These are phyloP conservation scores for Drosophila rellima DNA, from an alignment of 2,888 invertebrate species.

Conservation along the genomic window DNA sequence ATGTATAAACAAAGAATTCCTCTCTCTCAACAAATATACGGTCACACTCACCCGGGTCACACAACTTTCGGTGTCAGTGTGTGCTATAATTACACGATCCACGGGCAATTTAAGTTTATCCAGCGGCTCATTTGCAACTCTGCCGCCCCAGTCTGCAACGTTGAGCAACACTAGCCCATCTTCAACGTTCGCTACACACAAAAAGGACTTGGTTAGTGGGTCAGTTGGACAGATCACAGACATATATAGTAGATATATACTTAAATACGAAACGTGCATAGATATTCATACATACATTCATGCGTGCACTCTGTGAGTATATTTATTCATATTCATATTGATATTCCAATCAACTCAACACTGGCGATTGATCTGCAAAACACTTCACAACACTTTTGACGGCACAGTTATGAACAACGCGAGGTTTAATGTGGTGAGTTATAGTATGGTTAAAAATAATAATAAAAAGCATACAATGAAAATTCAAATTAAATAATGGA, in stretches of 20 bases:
- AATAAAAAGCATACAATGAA: not conserved
- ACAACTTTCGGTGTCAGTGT: slow-evolving; percentile 89
- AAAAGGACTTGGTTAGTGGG: slow-evolving; percentile 47
- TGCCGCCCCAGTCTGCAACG: slow-evolving; percentile 89
- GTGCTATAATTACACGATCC: slow-evolving; percentile 88
- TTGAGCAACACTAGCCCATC: slow-evolving; percentile 87
- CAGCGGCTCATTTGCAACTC: slow-evolving; percentile 84
- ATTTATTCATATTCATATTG: slow-evolving; percentile 5
- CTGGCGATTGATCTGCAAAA: not conserved
- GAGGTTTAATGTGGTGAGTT: slow-evolving; percentile 17
- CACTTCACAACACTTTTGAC: slow-evolving; percentile 55
- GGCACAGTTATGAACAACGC: slow-evolving; percentile 39
- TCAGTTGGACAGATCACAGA: slow-evolving; percentile 10
- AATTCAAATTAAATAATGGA: too few species aligned
- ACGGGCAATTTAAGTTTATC: slow-evolving; percentile 86
- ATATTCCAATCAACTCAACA: slow-evolving; percentile 82
- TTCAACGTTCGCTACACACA: slow-evolving; percentile 40
- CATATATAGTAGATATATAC: slow-evolving; percentile 7
- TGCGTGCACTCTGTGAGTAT: slow-evolving; percentile 21
- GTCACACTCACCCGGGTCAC: slow-evolving; percentile 85
- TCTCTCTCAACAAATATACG: not conserved
- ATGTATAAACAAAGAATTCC: not conserved
- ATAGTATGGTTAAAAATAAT: slow-evolving; percentile 21
- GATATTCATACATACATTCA: slow-evolving; percentile 24
- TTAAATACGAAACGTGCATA: slow-evolving; percentile 40